These are phyloP conservation scores for Agriopis marginaria DNA, from an alignment of 2,888 invertebrate species.

Conservation along the genomic window DNA sequence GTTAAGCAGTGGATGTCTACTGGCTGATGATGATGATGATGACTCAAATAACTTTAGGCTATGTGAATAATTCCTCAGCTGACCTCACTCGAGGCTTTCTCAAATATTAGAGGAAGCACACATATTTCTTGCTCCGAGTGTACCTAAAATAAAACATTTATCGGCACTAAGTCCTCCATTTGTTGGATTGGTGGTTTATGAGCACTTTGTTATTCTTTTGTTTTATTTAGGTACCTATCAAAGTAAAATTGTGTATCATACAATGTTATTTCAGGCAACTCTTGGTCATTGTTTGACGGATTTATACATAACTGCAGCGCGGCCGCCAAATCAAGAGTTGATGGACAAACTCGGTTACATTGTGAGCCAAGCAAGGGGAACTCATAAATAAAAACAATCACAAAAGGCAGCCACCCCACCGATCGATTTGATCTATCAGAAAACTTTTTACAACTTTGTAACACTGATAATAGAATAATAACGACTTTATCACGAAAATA, in stretches of 20 bases:
- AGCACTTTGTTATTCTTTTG: constrained; percentile 48
- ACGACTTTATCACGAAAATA: constrained; percentile 38
- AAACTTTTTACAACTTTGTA: constrained; percentile 26
- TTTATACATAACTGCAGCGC: background rate
- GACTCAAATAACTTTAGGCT: no score
- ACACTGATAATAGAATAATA: constrained; percentile 38
- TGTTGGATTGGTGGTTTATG: constrained; percentile 61
- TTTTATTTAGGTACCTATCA: constrained; percentile 38
- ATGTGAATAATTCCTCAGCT: background rate
- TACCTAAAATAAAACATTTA: constrained; percentile 58
- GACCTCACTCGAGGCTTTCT: background rate
- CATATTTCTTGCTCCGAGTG: constrained; percentile 26
- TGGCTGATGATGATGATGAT: no score
- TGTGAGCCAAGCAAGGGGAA: no score
- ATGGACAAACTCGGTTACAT: no score
- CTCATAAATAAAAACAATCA: constrained; percentile 11
- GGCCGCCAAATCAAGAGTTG: no score
- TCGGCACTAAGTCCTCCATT: constrained; percentile 62
- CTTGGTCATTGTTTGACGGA: background rate
- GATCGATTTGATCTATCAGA: constrained; percentile 18
- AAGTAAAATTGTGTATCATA: constrained; percentile 27
- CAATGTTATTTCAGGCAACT: constrained; percentile 12
- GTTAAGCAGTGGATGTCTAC: no score
- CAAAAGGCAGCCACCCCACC: constrained; percentile 13
- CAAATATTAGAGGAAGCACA: background rate